Evolutionary conservation across 1,140 invertebrate genomes (phyloP).

Genomic region (Scaptomyza pallida): DNA sequence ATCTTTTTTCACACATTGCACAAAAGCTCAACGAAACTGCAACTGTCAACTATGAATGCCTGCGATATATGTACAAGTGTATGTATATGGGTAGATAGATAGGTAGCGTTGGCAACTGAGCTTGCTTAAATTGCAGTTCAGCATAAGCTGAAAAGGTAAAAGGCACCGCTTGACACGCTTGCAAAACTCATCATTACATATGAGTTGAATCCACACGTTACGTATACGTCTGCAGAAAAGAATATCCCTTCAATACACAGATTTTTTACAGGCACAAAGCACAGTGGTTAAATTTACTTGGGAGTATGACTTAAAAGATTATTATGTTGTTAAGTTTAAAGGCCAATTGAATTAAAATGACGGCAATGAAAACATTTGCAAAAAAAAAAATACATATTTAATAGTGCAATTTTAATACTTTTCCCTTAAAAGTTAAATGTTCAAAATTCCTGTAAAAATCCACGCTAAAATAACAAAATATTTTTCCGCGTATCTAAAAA

Average conservation of each 20-base stretch:
- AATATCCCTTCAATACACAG: conserved; percentile 5
- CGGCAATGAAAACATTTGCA: neutral
- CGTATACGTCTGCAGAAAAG: neutral
- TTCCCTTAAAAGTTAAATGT: too few relatives aligned
- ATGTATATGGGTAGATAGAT: too few relatives aligned
- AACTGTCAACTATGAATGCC: conserved; percentile 29
- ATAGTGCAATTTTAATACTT: too few relatives aligned
- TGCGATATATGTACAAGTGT: too few relatives aligned
- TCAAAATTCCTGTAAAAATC: too few relatives aligned
- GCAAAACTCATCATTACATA: conserved; percentile 21
- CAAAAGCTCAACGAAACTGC: conserved; percentile 19
- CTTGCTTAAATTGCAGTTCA: conserved; percentile 13
- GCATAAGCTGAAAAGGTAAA: neutral
- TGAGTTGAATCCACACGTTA: neutral
- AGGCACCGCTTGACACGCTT: conserved; percentile 34
- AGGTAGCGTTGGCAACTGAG: conserved; percentile 7
- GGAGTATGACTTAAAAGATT: neutral
- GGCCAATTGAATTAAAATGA: too few relatives aligned
- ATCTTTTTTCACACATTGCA: conserved; percentile 48
- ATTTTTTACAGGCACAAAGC: conserved; percentile 2
- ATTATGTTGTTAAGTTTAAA: too few relatives aligned
- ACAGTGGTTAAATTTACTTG: neutral
- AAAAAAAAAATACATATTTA: too few relatives aligned
- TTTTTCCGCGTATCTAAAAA: too few relatives aligned
- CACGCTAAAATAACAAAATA: too few relatives aligned